Evolutionary conservation across 2,113 vertebrate genomes (phyloP).

Genomic region (Hippocampus barbouri): DNA sequence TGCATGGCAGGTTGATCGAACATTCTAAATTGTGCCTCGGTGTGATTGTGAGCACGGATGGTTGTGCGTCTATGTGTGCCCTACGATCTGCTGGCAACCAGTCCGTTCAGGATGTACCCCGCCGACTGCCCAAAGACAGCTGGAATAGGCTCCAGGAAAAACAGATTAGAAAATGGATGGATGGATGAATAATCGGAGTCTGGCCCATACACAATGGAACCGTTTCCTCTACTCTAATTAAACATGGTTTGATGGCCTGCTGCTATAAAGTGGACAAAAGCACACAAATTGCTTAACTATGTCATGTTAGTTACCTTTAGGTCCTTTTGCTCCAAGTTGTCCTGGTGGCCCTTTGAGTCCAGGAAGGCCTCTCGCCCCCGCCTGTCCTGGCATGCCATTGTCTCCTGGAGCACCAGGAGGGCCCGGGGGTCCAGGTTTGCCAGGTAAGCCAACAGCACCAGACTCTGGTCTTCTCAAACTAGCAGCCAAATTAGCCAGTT

Average conservation of each 20-base stretch:
- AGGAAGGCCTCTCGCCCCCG: conserved; percentile 86
- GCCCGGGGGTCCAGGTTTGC: conserved; percentile 86
- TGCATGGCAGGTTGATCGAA: too few species aligned
- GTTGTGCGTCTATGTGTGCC: too few species aligned
- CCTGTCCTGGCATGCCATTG: conserved; percentile 90
- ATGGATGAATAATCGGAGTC: too few species aligned
- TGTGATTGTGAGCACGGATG: too few species aligned
- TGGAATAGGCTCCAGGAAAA: too few species aligned
- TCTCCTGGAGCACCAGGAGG: conserved; percentile 82
- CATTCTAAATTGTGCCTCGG: too few species aligned
- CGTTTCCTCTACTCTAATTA: neutral
- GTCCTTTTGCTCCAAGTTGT: conserved; percentile 80
- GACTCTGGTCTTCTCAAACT: conserved; percentile 90
- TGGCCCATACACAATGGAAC: too few species aligned
- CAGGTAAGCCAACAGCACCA: conserved; percentile 86
- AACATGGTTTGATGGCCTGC: neutral
- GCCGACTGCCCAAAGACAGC: too few species aligned
- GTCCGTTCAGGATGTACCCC: too few species aligned
- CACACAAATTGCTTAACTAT: neutral
- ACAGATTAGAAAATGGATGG: too few species aligned
- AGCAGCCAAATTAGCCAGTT: conserved; percentile 90
- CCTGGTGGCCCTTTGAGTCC: conserved; percentile 94
- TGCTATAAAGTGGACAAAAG: neutral
- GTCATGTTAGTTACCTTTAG: conserved; percentile 79
- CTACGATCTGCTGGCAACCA: too few species aligned